These are phyloP conservation scores for Drosophila fulvimacula DNA, from an alignment of 2,888 invertebrate genomes.

Conservation along the genomic window DNA sequence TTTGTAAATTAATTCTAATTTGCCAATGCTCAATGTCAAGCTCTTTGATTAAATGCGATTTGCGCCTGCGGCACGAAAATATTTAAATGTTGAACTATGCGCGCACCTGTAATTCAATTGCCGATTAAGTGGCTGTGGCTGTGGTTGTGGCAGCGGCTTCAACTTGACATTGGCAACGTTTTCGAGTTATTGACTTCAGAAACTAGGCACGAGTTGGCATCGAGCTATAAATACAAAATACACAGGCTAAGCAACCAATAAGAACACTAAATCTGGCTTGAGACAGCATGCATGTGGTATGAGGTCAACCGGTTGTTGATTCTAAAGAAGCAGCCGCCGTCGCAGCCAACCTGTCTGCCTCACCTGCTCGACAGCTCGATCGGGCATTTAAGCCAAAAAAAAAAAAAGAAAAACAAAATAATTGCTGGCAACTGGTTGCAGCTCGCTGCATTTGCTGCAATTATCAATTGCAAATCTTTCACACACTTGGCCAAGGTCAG, in stretches of 20 bases:
- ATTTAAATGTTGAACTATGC: constrained; percentile 10
- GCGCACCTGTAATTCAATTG: constrained; percentile 14
- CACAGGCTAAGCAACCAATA: constrained; percentile 39
- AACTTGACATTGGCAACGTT: constrained; percentile 68
- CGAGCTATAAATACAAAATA: constrained; percentile 14
- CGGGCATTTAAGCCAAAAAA: constrained; percentile 25
- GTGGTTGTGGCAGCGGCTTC: constrained; percentile 23
- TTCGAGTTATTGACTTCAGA: constrained; percentile 60
- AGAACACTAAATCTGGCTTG: constrained; percentile 55
- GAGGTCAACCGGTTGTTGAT: constrained; percentile 75
- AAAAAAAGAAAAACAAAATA: constrained; percentile 15
- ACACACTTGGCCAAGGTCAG: constrained; percentile 44
- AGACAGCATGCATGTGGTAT: constrained; percentile 67
- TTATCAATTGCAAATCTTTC: constrained; percentile 22
- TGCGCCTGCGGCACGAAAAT: background rate
- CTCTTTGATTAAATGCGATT: constrained; percentile 4
- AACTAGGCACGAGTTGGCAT: constrained; percentile 40
- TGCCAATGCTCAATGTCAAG: constrained; percentile 39
- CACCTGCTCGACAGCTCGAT: constrained; percentile 6
- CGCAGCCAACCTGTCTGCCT: constrained; percentile 44
- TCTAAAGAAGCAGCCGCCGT: constrained; percentile 58
- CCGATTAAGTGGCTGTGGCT: constrained; percentile 19
- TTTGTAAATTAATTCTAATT: background rate
- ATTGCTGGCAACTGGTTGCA: constrained; percentile 29
- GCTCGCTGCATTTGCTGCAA: constrained; percentile 26